These are phyloP conservation scores for Saccostrea cuccullata DNA, from an alignment of 1,140 invertebrate species.

Conservation along the genomic window DNA sequence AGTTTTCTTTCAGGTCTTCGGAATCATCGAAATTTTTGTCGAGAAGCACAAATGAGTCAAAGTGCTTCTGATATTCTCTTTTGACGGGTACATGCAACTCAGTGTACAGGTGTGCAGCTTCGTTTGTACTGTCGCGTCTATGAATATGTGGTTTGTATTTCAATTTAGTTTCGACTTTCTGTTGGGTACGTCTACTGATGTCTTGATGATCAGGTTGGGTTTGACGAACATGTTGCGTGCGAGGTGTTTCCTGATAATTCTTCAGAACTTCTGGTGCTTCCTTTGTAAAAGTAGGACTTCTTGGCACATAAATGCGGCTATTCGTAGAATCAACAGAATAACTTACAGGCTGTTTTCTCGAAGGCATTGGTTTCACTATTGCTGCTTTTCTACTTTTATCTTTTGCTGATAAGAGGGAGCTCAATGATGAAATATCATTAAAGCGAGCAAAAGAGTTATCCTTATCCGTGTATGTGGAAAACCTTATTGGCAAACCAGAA, in stretches of 20 bases:
- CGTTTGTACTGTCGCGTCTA: background rate
- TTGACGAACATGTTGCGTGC: background rate
- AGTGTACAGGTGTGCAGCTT: background rate
- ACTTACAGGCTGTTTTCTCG: background rate
- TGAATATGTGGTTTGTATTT: conserved; percentile 20
- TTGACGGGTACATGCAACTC: background rate
- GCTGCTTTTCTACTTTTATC: background rate
- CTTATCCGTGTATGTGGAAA: background rate
- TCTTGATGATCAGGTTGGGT: background rate
- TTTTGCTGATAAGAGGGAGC: background rate
- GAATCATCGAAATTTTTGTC: conserved; percentile 18
- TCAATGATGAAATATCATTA: background rate
- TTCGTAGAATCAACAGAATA: background rate
- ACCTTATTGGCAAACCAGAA: background rate
- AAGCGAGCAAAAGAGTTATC: conserved; percentile 17
- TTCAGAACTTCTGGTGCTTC: conserved; percentile 13
- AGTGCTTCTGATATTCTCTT: background rate
- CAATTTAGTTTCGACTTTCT: background rate
- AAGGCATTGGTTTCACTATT: conserved; percentile 18
- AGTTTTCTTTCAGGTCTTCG: background rate
- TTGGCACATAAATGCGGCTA: background rate
- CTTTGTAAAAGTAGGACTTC: conserved; percentile 9
- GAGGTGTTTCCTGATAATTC: background rate
- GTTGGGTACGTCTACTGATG: background rate
- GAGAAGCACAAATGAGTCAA: conserved; percentile 21